Conservation (phyloP, 2,888 invertebrate genomes). For the Leucozona laternaria region DNA sequence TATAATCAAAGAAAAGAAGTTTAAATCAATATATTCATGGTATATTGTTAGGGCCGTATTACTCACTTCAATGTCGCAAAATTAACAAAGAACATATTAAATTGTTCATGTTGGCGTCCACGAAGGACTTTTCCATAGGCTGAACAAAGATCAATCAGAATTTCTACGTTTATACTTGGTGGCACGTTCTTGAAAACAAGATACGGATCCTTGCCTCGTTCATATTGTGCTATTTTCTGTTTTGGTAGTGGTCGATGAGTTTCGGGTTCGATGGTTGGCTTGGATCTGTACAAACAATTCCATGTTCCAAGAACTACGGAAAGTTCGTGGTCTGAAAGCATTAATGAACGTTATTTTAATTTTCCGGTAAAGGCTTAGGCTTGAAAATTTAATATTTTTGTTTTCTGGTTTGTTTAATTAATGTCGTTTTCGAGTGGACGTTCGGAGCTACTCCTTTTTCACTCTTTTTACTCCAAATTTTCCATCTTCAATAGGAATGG, state of each 20-base stretch:
- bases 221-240: background rate
- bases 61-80: conserved; percentile 1
- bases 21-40: background rate
- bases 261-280: background rate
- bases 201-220: conserved; percentile 2
- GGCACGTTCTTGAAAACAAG: conserved; percentile 11
- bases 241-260: background rate
- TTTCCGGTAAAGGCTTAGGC: too few species aligned
- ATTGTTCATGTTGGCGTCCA: background rate
- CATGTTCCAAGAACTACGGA: background rate
- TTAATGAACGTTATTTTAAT: background rate
- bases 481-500: too few species aligned
- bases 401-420: too few species aligned
- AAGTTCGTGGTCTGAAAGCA: background rate
- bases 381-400: too few species aligned
- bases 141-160: background rate
- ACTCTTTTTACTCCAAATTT: too few species aligned
- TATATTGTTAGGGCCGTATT: background rate
- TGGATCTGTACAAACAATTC: background rate
- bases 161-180: background rate
- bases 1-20: background rate
- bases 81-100: conserved; percentile 11
- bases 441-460: too few species aligned
- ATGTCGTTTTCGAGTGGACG: too few species aligned
- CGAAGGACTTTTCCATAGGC: conserved; percentile 2